phyloP scores from a whole-genome alignment of 2,888 invertebrate species.

The Diploptera punctata region DNA sequence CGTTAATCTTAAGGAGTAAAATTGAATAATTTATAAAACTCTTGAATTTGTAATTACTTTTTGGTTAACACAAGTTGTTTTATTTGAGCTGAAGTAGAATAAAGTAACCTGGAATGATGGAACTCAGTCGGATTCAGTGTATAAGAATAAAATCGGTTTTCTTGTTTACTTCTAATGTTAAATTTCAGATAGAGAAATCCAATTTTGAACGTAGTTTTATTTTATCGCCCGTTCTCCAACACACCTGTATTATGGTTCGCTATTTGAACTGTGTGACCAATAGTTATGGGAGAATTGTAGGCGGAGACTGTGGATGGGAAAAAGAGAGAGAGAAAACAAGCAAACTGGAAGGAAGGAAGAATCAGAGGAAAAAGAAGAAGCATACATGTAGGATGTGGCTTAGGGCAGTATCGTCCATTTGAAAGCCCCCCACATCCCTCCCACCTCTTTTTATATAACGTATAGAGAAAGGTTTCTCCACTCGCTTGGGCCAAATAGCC shows the following conservation, averaged over 20 bases:
- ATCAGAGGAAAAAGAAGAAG: conserved; percentile 26
- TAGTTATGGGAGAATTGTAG: background rate
- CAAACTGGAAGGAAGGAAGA: background rate
- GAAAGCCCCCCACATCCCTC: background rate
- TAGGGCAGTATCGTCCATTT: conserved; percentile 29
- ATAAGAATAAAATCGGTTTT: too few relatives aligned
- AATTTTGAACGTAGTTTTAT: too few relatives aligned
- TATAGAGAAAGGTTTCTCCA: conserved; percentile 3
- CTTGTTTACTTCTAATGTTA: too few relatives aligned
- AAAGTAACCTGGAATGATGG: too few relatives aligned
- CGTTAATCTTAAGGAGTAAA: too few relatives aligned
- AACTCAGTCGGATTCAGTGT: too few relatives aligned
- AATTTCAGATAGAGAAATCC: too few relatives aligned
- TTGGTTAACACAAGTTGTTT: too few relatives aligned
- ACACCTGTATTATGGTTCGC: background rate
- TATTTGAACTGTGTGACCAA: background rate
- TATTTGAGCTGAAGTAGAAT: too few relatives aligned
- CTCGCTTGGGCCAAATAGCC: conserved; percentile 36
- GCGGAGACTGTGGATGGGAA: background rate
- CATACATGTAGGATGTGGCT: conserved; percentile 24
- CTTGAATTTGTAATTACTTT: too few relatives aligned
- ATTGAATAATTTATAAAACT: too few relatives aligned
- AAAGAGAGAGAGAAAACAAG: background rate
- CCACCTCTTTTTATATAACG: conserved; percentile 8
- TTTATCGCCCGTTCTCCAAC: too few relatives aligned